Base-by-base conservation (phyloP, 2,888 invertebrate species). In the Limnephilus lunatus region DNA sequence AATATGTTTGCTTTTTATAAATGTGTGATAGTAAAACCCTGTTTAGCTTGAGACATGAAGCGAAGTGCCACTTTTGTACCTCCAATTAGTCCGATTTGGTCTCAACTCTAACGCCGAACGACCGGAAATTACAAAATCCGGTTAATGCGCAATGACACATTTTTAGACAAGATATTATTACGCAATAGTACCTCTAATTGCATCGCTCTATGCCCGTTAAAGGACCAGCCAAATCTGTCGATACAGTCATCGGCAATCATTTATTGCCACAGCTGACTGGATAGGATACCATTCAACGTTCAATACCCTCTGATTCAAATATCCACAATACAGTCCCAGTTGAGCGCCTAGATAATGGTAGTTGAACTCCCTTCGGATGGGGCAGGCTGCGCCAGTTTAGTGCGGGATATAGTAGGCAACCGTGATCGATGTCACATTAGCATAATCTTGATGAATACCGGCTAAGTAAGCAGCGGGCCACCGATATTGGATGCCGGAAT, bases 351-450 rank as follows among this genome's bases (percentile, higher is more conserved):
- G 53, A 53, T 53, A 53, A 68, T 68, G 25, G 7, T 25, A n/a
- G 68, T n/a, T n/a, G 25, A 25, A 7, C 68, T 68, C 68, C n/a
- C 68, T 1, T 68, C 9, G 25, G n/a, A n/a, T n/a, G 68, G 68
- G 25, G 68, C 68, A 25, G 68, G 68, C 5, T 39, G 25, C 44
- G 68, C 68, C 25, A 68, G 68, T 68, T 68, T n/a, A 68, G 68
- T 68, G 9, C 9, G 68, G 68, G 68, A 68, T 25, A 68, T 68
- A n/a, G 25, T 25, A 68, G 68, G 68, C 68, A 83, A 39, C 86
- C n/a, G n/a, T 86, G 85, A 85, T 44, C 85, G 85, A 85, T 85
- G 39, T 44, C 86, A 25, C 44, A 86, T 86, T 86, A 86, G 30
- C 86, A 44, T n/a, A 68, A 68, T 44, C 39, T 25, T 44, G 86